These are phyloP conservation scores for Notarius quadriscutis DNA, from an alignment of 2,113 vertebrate species.

Conservation along the genomic window DNA sequence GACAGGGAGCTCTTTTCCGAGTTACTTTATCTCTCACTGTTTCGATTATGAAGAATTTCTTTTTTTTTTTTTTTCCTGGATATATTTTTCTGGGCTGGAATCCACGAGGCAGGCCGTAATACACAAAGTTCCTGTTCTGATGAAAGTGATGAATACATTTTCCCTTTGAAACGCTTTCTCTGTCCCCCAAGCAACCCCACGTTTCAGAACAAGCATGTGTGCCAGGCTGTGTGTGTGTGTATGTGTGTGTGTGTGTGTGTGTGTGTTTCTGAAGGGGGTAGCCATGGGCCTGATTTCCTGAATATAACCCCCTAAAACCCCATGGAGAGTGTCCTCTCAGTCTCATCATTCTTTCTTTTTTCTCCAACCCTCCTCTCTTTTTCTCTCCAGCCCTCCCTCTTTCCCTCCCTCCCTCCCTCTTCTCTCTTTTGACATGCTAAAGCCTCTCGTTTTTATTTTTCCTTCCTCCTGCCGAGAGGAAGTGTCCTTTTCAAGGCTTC, in stretches of 20 bases:
- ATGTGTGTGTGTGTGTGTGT: conserved; percentile 43
- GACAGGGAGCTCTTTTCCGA: not conserved
- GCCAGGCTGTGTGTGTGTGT: conserved; percentile 48
- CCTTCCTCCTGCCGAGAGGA: conserved; percentile 79
- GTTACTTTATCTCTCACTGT: not conserved
- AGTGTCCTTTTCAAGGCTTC: conserved; percentile 78
- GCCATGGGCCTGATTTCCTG: conserved; percentile 71
- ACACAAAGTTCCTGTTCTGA: conserved; percentile 2
- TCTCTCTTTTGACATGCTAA: conserved; percentile 79
- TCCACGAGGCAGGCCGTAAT: not conserved
- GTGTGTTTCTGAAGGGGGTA: conserved; percentile 45
- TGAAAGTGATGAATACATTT: conserved; percentile 34
- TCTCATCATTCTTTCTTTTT: conserved; percentile 55
- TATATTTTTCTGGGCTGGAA: not conserved
- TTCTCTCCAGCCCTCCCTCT: conserved; percentile 55
- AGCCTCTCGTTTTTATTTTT: conserved; percentile 79
- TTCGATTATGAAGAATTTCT: not conserved
- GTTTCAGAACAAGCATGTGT: conserved; percentile 70
- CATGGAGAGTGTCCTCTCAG: conserved; percentile 68
- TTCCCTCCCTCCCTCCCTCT: conserved; percentile 56
- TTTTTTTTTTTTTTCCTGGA: not conserved
- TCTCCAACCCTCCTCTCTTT: conserved; percentile 56
- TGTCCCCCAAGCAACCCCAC: conserved; percentile 75
- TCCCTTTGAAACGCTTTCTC: conserved; percentile 39
- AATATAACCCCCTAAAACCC: conserved; percentile 63